These are phyloP conservation scores for Eudorcas thomsonii DNA, from an alignment of 2,113 vertebrate species.

Conservation along the genomic window DNA sequence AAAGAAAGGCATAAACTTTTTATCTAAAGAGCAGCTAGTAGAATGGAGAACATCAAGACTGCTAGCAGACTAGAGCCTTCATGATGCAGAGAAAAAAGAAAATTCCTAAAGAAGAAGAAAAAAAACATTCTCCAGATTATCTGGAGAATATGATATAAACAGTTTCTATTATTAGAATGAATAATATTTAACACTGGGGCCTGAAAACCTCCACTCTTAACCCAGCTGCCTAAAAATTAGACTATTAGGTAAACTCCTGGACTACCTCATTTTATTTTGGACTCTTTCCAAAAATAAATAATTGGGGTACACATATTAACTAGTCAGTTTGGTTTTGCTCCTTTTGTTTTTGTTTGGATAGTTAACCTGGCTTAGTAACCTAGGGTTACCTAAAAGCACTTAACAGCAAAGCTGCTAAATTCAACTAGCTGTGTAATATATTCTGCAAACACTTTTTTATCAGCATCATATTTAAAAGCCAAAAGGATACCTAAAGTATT, in stretches of 20 bases:
- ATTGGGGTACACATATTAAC: not conserved
- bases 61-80: not conserved
- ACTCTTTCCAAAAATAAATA: conserved; percentile 4
- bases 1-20: not conserved
- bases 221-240: not conserved
- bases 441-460: not conserved
- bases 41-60: not conserved
- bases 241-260: not conserved
- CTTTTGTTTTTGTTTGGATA: not conserved
- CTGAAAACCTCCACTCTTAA: not conserved
- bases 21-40: not conserved
- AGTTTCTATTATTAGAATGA: conserved; percentile 29
- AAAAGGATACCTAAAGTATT: not conserved
- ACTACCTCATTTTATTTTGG: conserved; percentile 26
- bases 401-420: conserved; percentile 20
- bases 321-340: not conserved
- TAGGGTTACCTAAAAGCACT: not conserved
- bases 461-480: conserved; percentile 26
- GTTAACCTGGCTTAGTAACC: not conserved
- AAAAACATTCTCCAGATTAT: not conserved
- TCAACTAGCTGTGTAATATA: not conserved
- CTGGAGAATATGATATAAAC: not conserved
- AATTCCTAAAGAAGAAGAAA: not conserved
- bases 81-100: not conserved
- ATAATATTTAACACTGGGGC: not conserved